Conservation (phyloP, 2,888 invertebrate species). For the Sisyra nigra region DNA sequence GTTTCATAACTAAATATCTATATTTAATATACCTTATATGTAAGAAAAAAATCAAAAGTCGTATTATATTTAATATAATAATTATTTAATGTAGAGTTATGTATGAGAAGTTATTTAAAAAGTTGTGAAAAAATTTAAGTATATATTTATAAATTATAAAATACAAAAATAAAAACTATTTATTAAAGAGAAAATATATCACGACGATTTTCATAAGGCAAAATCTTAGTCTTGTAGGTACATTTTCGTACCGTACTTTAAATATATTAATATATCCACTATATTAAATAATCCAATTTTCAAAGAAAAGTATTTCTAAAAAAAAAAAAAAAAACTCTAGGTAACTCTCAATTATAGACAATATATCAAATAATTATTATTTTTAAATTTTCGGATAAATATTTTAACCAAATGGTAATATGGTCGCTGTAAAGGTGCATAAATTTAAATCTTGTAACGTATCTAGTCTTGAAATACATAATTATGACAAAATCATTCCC, state of each 20-base stretch:
- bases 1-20: neutral
- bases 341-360: no score
- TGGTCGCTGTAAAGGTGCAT: no score
- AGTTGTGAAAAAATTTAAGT: neutral
- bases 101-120: neutral
- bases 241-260: constrained; percentile 7
- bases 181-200: neutral
- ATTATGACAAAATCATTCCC: neutral
- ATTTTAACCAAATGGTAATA: neutral
- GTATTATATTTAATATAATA: neutral
- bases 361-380: constrained; percentile 1
- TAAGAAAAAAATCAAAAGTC: neutral
- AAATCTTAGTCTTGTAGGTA: constrained; percentile 7
- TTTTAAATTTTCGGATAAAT: neutral
- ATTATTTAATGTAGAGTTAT: neutral
- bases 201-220: constrained; percentile 2
- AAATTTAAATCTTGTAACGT: neutral
- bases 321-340: neutral
- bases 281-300: neutral
- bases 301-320: neutral
- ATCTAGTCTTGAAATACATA: neutral
- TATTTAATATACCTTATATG: neutral
- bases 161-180: neutral
- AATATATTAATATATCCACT: neutral
- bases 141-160: neutral